Conservation (phyloP, 2,888 invertebrate species). For the Cantharis rufa region DNA sequence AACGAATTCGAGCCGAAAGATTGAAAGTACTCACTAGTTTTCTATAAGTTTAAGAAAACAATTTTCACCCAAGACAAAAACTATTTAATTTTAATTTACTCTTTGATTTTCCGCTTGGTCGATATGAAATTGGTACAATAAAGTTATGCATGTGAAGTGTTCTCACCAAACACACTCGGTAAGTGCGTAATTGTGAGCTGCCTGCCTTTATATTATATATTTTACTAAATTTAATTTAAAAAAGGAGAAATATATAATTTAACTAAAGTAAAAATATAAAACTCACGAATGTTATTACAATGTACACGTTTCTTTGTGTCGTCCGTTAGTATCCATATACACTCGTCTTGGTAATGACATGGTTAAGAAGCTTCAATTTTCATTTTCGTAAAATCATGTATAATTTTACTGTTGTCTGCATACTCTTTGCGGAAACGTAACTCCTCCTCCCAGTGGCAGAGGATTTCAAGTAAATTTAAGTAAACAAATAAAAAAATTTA, state of each 20-base stretch:
- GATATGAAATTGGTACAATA: neutral
- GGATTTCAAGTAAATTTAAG: neutral
- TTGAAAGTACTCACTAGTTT: neutral
- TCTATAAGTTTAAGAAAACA: neutral
- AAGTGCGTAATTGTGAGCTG: neutral
- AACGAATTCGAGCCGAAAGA: neutral
- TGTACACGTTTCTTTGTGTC: conserved; percentile 5
- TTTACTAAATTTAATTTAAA: neutral
- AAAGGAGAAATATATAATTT: neutral
- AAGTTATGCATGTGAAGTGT: neutral
- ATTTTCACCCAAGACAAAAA: neutral
- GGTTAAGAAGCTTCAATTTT: conserved; percentile 34
- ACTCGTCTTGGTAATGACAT: conserved; percentile 17
- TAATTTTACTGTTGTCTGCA: conserved; percentile 35
- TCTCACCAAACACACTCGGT: neutral
- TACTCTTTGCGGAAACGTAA: conserved; percentile 21
- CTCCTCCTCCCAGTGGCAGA: conserved; percentile 21
- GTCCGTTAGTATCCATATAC: conserved; percentile 22
- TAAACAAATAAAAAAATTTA: neutral
- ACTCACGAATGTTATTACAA: conserved; percentile 9
- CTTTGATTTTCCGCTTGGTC: neutral
- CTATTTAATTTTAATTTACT: neutral
- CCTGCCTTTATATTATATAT: neutral
- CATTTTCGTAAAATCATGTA: conserved; percentile 37
- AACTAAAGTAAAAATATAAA: neutral